Evolutionary conservation across 1,140 invertebrate species (phyloP).

Genomic region (Bombus fervidus): DNA sequence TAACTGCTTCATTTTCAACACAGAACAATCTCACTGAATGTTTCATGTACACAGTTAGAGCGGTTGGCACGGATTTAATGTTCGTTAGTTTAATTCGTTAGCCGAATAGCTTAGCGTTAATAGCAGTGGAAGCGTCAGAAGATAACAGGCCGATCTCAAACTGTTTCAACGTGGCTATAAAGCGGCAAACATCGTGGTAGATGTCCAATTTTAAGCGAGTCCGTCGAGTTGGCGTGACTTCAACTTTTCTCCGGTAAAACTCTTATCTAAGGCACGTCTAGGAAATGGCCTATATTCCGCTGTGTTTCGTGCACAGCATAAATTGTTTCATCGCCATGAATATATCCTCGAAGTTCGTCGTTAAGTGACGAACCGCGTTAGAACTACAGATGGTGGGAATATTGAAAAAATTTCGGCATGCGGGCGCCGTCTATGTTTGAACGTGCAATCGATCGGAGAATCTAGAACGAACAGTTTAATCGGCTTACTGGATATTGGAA

Average conservation of each 20-base stretch:
- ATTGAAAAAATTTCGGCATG: not conserved
- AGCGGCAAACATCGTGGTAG: not conserved
- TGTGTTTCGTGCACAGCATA: slow-evolving; percentile 33
- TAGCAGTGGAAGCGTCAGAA: not conserved
- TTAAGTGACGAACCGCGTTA: not conserved
- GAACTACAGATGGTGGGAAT: not conserved
- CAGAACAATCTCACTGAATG: not conserved
- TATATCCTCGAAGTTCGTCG: not conserved
- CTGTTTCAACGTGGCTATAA: not conserved
- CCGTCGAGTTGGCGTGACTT: slow-evolving; percentile 11
- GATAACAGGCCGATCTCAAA: not conserved
- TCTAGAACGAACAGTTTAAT: not conserved
- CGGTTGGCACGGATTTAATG: not conserved
- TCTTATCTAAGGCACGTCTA: slow-evolving; percentile 26
- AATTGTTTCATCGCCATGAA: slow-evolving; percentile 30
- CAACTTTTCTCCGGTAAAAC: slow-evolving; percentile 15
- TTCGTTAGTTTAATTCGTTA: slow-evolving; percentile 7
- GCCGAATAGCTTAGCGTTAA: not conserved
- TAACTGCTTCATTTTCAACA: not conserved
- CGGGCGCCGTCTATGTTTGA: not conserved
- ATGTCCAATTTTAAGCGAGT: slow-evolving; percentile 12
- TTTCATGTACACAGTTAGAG: not conserved
- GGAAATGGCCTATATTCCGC: slow-evolving; percentile 29
- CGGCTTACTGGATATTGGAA: not conserved
- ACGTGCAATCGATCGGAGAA: not conserved